Conservation (phyloP, 2,113 vertebrate genomes). For the Rhodinocichla rosea region DNA sequence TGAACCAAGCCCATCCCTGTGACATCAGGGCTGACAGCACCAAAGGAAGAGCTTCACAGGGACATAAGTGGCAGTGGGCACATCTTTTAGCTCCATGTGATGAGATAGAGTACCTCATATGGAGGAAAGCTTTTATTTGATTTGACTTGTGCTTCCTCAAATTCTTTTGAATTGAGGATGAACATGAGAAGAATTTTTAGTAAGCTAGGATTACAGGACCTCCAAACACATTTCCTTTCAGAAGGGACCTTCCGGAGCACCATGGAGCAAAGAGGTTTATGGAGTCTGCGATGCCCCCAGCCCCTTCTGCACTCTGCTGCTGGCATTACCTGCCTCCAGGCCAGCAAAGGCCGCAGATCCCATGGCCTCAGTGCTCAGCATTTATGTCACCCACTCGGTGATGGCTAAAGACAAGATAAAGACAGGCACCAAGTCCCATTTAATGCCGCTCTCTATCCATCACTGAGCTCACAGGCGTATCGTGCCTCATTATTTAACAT, state of each 20-base stretch:
- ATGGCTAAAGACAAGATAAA: slow-evolving; percentile 3
- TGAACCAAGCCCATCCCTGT: background rate
- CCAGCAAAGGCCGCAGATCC: background rate
- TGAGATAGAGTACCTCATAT: background rate
- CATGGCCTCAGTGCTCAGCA: background rate
- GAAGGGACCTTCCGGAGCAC: background rate
- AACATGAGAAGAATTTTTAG: background rate
- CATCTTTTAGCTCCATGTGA: background rate
- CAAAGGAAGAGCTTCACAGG: background rate
- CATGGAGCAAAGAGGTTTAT: background rate
- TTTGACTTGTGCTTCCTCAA: background rate
- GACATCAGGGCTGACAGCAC: background rate
- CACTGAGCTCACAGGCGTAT: background rate
- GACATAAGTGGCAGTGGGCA: background rate
- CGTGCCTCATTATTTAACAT: slow-evolving; percentile 15
- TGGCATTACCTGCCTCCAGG: background rate
- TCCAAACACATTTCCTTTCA: background rate
- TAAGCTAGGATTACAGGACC: background rate
- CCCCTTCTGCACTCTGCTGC: background rate
- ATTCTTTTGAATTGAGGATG: background rate
- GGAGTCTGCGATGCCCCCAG: background rate
- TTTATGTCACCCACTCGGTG: background rate
- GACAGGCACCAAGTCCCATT: background rate
- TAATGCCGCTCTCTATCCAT: slow-evolving; percentile 16
- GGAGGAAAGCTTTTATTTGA: background rate